These are phyloP conservation scores for Channa argus DNA, from an alignment of 2,113 vertebrate genomes.

Conservation along the genomic window DNA sequence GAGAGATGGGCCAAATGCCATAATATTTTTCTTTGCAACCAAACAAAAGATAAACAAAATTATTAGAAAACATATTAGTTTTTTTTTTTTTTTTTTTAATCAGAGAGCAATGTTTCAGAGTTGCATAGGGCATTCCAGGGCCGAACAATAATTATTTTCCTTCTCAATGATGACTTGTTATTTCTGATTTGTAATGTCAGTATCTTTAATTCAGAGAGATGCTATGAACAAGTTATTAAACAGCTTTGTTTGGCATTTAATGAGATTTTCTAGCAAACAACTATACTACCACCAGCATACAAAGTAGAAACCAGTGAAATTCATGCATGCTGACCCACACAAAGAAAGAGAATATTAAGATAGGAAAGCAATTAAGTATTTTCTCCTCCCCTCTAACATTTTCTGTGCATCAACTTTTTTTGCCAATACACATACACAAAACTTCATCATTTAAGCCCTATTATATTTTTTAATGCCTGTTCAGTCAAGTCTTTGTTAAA, in stretches of 20 bases:
- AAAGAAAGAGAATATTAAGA: not conserved
- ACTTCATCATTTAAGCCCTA: not conserved
- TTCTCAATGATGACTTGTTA: not conserved
- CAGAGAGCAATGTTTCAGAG: too few species aligned
- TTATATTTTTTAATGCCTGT: conserved; percentile 3
- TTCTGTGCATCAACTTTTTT: not conserved
- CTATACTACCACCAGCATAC: not conserved
- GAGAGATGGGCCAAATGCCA: too few species aligned
- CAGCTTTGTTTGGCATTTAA: conserved; percentile 28
- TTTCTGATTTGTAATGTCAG: not conserved
- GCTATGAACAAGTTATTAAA: not conserved
- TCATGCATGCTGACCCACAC: not conserved
- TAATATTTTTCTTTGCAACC: too few species aligned
- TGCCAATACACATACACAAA: conserved; percentile 3
- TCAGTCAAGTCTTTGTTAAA: conserved; percentile 18
- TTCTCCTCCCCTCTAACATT: not conserved
- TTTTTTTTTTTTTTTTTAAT: too few species aligned
- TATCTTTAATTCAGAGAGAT: conserved; percentile 18
- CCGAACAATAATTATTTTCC: not conserved
- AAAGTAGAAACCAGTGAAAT: not conserved
- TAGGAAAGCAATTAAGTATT: not conserved
- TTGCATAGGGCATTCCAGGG: too few species aligned
- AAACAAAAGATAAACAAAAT: too few species aligned
- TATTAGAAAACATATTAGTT: too few species aligned
- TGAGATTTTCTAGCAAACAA: conserved; percentile 27